Base-by-base conservation (phyloP, 1,140 invertebrate species). In the Lasioglossum baleicum region DNA sequence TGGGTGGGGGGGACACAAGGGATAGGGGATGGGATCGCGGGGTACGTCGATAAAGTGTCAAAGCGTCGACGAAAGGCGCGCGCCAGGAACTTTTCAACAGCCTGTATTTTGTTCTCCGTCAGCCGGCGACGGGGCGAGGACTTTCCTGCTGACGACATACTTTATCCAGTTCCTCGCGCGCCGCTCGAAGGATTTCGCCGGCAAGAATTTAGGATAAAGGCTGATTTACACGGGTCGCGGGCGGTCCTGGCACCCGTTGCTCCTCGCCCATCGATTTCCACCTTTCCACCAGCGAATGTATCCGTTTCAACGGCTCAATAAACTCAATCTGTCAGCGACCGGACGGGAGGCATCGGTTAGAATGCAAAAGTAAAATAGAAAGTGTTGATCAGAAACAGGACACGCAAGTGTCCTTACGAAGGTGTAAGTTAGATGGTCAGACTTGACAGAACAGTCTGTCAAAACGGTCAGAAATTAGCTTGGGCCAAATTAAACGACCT, bases 61-160 rank as follows among this genome's bases (percentile, higher is more conserved):
- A 74, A 84, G 82, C 75, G 70, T 44, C 72, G 68, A 58, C 68
- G 75, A 64, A 75, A 87, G 69, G 73, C 83, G 75, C 81, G 80
- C 15, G 51, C 77, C 85, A 88, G 87, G 74, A 88, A 87, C 73
- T 87, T 88, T 80, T 85, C 83, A 83, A 79, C 81, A 77, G 74
- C 75, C 81, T 82, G 82, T 87, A 87, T 87, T 87, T 88, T 85
- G 80, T 88, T 86, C 74, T 15, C 51, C 73, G 70, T 85, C 84
- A 78, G 77, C 42, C 51, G 3, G 60, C 5, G 51, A 53, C 42
- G 42, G 3, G 60, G 44, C 5, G 51, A 53, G n/a, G 63, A 69
- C 70, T 73, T 83, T 78, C 68, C 35, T 56, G 71, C 73, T 85
- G 85, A 85, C 81, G 75, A 80, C 75, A 76, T 81, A 81, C 77